Percentiles rank a stretch among this genome's conserved stretches.
phyloP scores from a whole-genome alignment of 2,113 vertebrate species.

The Callipepla squamata region DNA sequence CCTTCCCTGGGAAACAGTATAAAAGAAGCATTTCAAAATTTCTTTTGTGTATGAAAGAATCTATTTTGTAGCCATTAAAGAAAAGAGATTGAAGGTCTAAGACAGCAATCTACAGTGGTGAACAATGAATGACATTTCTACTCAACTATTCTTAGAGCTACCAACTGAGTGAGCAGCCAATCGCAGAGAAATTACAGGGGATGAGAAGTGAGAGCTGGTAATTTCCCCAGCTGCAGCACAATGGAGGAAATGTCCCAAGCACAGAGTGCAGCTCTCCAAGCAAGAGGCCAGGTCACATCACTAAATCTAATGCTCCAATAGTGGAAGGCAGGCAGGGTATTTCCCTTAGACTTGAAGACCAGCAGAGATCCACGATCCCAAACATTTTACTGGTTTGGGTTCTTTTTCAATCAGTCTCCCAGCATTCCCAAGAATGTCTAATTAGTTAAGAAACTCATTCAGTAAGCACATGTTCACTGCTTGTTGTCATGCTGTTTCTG shows the following conservation, averaged over 20 bases:
- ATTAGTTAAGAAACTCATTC: neutral
- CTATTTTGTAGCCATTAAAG: constrained; percentile 4
- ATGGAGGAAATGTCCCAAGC: neutral
- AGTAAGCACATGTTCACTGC: neutral
- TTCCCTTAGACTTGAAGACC: neutral
- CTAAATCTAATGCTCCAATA: neutral
- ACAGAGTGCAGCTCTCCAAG: neutral
- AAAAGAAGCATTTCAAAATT: neutral
- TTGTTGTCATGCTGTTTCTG: neutral
- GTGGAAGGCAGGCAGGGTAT: neutral
- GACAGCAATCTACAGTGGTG: neutral
- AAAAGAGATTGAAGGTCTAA: neutral
- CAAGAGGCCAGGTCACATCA: neutral
- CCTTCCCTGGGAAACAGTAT: neutral
- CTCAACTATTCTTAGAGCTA: neutral
- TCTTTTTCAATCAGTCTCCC: rapidly evolving
- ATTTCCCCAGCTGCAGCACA: neutral
- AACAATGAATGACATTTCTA: constrained; percentile 4
- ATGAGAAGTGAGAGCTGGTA: neutral
- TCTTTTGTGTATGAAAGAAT: neutral
- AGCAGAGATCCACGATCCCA: neutral
- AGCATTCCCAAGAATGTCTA: neutral
- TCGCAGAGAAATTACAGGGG: neutral
- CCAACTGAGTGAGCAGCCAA: neutral
- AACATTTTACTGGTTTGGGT: neutral